Conservation (phyloP, 2,113 vertebrate genomes). For the Larimichthys crocea region DNA sequence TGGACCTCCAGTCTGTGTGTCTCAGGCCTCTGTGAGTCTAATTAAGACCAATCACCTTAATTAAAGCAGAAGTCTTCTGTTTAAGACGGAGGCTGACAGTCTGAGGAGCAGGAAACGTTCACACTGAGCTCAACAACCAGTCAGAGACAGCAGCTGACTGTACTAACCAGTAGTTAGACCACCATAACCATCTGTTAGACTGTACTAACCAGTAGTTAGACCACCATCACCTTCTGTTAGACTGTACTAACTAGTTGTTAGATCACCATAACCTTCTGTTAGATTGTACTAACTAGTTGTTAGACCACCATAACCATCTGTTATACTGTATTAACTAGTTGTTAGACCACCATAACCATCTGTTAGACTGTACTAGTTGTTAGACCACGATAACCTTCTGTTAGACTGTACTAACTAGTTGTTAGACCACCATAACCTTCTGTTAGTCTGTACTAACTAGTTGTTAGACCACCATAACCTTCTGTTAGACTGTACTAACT, state of each 20-base stretch:
- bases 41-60: conserved; percentile 53
- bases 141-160: neutral
- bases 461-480: too few relatives aligned
- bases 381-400: too few relatives aligned
- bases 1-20: conserved; percentile 16
- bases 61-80: conserved; percentile 42
- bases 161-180: neutral
- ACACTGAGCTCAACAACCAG: neutral
- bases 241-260: neutral
- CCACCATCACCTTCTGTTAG: neutral
- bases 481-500: too few relatives aligned
- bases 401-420: neutral
- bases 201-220: too few relatives aligned
- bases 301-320: too few relatives aligned
- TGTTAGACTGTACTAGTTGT: neutral
- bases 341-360: too few relatives aligned
- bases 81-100: conserved; percentile 9
- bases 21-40: conserved; percentile 17
- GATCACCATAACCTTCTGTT: too few relatives aligned
- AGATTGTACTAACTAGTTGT: too few relatives aligned
- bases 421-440: neutral
- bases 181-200: neutral
- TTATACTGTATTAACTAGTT: too few relatives aligned
- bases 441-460: neutral
- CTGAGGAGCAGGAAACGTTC: neutral